Conservation (phyloP, 1,140 invertebrate genomes). For the Pristionchus pacificus region DNA sequence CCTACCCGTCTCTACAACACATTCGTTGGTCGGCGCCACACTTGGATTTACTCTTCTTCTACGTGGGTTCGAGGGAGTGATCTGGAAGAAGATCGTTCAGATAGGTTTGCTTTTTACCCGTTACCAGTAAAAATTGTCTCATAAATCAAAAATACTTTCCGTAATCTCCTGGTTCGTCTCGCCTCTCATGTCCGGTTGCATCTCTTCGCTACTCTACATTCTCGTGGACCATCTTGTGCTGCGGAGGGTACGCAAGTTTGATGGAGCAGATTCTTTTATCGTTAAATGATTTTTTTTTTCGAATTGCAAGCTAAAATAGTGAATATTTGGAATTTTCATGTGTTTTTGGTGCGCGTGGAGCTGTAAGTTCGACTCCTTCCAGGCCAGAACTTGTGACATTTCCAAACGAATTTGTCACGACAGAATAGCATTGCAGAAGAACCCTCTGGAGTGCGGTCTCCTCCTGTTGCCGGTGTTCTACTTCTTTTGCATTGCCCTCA, state of each 20-base stretch:
- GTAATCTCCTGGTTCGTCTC: constrained; percentile 97
- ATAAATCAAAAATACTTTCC: constrained; percentile 63
- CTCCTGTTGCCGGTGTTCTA: constrained; percentile 83
- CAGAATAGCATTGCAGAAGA: constrained; percentile 58
- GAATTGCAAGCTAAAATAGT: too few species aligned
- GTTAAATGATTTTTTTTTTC: too few species aligned
- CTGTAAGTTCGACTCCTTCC: too few species aligned
- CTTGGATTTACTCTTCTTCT: constrained; percentile 89
- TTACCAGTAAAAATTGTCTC: constrained; percentile 17
- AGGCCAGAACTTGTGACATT: too few species aligned
- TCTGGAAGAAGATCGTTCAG: constrained; percentile 73
- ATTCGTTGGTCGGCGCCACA: constrained; percentile 92
- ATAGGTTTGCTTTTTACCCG: constrained; percentile 68
- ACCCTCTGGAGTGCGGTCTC: constrained; percentile 79
- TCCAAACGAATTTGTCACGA: neutral
- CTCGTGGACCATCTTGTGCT: constrained; percentile 73
- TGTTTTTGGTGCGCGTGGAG: too few species aligned
- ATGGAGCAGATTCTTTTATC: too few species aligned
- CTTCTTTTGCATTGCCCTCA: constrained; percentile 81
- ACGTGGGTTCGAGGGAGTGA: constrained; percentile 75
- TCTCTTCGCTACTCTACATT: constrained; percentile 77
- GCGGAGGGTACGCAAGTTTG: constrained; percentile 58
- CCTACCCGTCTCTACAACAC: constrained; percentile 84
- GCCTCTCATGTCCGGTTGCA: constrained; percentile 80
- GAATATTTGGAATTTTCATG: too few species aligned